Conservation (phyloP, 2,113 vertebrate genomes). For the Periophthalmodon schlosseri region DNA sequence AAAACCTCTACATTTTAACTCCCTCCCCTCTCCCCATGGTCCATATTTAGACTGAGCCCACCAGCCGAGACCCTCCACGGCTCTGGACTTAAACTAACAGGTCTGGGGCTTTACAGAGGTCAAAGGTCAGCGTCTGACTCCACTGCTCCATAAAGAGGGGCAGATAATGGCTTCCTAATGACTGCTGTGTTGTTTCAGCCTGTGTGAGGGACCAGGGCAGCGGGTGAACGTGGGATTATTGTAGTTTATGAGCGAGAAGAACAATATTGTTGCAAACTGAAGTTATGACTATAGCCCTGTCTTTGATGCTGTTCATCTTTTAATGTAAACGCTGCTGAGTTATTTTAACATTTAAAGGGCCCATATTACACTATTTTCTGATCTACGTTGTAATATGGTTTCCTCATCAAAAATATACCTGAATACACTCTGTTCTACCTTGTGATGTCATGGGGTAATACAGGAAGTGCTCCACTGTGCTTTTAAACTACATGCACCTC, state of each 20-base stretch:
- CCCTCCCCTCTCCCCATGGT: not conserved
- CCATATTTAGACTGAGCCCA: not conserved
- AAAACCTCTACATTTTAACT: not conserved
- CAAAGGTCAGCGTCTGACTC: not conserved
- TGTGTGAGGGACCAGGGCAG: not conserved
- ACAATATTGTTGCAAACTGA: not conserved
- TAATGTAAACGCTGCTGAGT: not conserved
- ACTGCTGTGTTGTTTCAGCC: not conserved
- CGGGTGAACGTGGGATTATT: not conserved
- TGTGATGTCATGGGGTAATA: too few relatives aligned
- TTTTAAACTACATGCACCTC: too few relatives aligned
- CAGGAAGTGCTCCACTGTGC: too few relatives aligned
- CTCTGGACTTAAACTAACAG: not conserved
- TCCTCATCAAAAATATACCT: too few relatives aligned
- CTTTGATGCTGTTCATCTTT: slow-evolving; percentile 1
- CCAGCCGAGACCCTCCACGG: not conserved
- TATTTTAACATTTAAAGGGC: not conserved
- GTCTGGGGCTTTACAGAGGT: not conserved
- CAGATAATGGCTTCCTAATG: slow-evolving; percentile 9
- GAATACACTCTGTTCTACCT: too few relatives aligned
- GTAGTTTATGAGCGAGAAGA: not conserved
- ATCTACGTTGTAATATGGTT: too few relatives aligned
- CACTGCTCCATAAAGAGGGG: not conserved
- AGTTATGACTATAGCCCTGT: not conserved
- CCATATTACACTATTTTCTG: not conserved